Evolutionary conservation across 2,113 vertebrate species (phyloP), one percentile per base, ranked within the genome.

Genomic region (Lophochroa leadbeateri): DNA sequence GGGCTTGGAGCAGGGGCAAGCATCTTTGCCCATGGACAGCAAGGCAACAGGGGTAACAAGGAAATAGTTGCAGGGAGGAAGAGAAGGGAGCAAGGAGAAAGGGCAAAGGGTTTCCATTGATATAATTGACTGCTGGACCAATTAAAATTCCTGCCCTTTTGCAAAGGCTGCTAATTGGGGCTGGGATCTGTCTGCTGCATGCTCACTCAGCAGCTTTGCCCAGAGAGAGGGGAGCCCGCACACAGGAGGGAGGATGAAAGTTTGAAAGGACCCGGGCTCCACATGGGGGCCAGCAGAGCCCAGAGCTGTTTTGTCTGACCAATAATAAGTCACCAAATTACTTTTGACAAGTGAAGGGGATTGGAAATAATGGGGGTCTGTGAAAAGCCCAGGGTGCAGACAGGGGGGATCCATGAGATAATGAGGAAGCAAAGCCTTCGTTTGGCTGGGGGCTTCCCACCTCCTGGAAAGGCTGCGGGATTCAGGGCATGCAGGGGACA

Each of bases 341-440:
- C 82, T 97, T 97, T 88, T 97, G 98, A 97, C 98, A 97, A 95
- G 97, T 97, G 94, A 97, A 97, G 86, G 94, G 88, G 96, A 96
- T 96, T 96, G 97, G 97, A 98, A 98, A 96, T 97, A 97, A 98
- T 94, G 93, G 94, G 94, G 77, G 83, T 92, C 96, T 97, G 96
- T 92, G 78, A 96, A 97, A 95, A 97, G 94, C 88, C 27, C 49
- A 6, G 78, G 75, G 87, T 57, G 29, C 82, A 94, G 92, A 94
- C 3, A 0, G 85, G 90, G 74, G 82, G 35, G 55, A 96, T 85
- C 91, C 91, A 98, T 97, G 97, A 98, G 97, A 95, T 98, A 98
- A 98, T 97, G 97, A 98, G 94, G 88, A 74, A 65, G 96, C 57
- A 92, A 92, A 95, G 81, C 37, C 68, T 53, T 76, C 2, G 1